phyloP scores from a whole-genome alignment of 2,888 invertebrate species.

The Cantharis flavilabris region DNA sequence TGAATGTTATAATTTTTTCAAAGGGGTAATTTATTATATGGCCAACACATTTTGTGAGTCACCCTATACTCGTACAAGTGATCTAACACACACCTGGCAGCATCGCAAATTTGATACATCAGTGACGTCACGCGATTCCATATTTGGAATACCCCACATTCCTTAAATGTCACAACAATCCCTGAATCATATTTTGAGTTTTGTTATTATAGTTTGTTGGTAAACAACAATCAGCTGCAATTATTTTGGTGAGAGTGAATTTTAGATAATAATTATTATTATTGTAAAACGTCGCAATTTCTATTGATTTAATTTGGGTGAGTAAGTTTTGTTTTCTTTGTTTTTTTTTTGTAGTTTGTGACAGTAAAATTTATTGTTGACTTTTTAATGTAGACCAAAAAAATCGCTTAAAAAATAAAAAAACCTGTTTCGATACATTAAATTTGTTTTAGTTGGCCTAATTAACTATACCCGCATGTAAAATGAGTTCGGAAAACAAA shows the following conservation, averaged over 20 bases:
- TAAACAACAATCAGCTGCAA: constrained; percentile 38
- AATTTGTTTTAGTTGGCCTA: constrained; percentile 39
- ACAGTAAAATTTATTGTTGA: not conserved
- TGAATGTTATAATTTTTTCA: not conserved
- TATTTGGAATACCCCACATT: not conserved
- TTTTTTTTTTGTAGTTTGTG: not conserved
- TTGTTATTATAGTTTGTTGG: constrained; percentile 25
- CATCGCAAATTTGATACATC: not conserved
- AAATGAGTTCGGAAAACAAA: constrained; percentile 33
- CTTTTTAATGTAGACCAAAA: not conserved
- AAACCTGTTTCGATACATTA: constrained; percentile 28
- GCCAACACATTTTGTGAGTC: not conserved
- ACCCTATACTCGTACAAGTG: not conserved
- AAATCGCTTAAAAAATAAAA: not conserved
- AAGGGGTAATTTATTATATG: not conserved
- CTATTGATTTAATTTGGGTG: constrained; percentile 19
- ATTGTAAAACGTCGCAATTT: constrained; percentile 27
- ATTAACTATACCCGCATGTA: constrained; percentile 19
- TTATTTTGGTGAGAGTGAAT: constrained; percentile 26
- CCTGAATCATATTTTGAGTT: not conserved
- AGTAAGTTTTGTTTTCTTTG: constrained; percentile 1
- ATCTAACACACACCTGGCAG: not conserved
- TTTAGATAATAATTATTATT: constrained; percentile 1
- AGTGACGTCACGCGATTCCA: not conserved
- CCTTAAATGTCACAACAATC: not conserved